Base-by-base conservation (phyloP, 2,797 vertebrate species). In the Sylvilagus floridanus region DNA sequence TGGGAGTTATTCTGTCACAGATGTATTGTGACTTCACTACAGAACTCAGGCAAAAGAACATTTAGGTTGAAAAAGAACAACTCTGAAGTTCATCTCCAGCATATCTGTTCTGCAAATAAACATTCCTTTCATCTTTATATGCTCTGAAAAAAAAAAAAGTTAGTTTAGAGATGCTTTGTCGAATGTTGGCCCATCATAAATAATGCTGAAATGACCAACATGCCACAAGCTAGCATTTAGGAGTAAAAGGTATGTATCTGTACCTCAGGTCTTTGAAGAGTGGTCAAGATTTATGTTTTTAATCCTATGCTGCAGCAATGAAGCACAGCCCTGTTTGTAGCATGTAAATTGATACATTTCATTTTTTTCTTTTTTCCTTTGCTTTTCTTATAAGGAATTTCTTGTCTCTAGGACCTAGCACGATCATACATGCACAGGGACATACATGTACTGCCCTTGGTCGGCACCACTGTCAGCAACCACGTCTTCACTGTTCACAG, bases 1-100 rank as follows among this genome's bases (percentile, higher is more conserved):
- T 97, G 98, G 98, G 84, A 97, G 77, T 96, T 97, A 96, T 96
- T 17, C 57, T 98, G 97, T 98, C 98, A 97, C 94, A 83, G 91
- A 97, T n/a, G 93, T 90, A 95, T 97, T 82, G 0, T 97, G 98
- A 98, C 98, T 97, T 98, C 98, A 96, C 86, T 5, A 90, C 10
- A 68, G 96, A 92, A 57, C 94, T 92, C 97, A 97, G 86, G 81
- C 76, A 79, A 95, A 95, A 94, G 96, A 88, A 75, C 90, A 93
- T 87, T 95, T 93, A 91, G 92, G 91, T 90, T 85, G 92, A 75
- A 63, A 93, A 92, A 52, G 0, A 66, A 65, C 82, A 95, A n/a
- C 87, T 91, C 81, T 91, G 47, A 94, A 78, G 93, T 91, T 77
- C 72, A 93, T 95, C 86, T 93, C 73, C 16, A 60, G 87, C n/a